phyloP scores from a whole-genome alignment of 2,888 invertebrate species.

The Pharmacophagus antenor region DNA sequence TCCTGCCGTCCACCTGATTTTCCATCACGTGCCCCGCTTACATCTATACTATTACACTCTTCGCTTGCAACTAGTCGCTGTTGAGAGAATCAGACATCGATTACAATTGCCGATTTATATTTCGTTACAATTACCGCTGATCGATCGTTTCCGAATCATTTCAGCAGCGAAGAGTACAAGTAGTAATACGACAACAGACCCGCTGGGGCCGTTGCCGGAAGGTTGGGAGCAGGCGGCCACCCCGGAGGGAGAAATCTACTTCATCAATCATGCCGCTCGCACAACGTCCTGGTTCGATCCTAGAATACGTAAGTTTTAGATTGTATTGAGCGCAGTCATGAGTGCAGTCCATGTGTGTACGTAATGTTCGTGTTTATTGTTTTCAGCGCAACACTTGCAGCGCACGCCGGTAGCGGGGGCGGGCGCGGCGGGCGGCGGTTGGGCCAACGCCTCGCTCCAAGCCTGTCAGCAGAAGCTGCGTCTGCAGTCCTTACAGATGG shows the following conservation, averaged over 20 bases:
- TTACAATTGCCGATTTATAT: constrained; percentile 35
- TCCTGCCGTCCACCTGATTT: constrained; percentile 59
- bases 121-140: constrained; percentile 36
- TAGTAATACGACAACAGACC: constrained; percentile 75
- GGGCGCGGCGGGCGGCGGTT: constrained; percentile 79
- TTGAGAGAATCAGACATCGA: constrained; percentile 66
- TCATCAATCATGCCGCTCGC: constrained; percentile 94
- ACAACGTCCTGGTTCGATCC: constrained; percentile 99
- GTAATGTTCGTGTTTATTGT: constrained; percentile 38
- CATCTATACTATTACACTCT: background rate
- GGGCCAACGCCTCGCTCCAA: constrained; percentile 82
- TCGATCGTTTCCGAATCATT: constrained; percentile 63
- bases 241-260: constrained; percentile 92
- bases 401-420: constrained; percentile 80
- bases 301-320: constrained; percentile 92
- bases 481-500: constrained; percentile 91
- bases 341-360: background rate
- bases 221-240: constrained; percentile 94
- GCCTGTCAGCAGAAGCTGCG: constrained; percentile 88
- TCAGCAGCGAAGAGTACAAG: constrained; percentile 81
- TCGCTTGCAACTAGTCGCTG: constrained; percentile 74
- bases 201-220: constrained; percentile 89
- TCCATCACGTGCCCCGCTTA: constrained; percentile 18
- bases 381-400: constrained; percentile 80
- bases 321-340: constrained; percentile 5